Evolutionary conservation across 2,888 invertebrate genomes (phyloP).

Genomic region (Mellilla xanthometata): DNA sequence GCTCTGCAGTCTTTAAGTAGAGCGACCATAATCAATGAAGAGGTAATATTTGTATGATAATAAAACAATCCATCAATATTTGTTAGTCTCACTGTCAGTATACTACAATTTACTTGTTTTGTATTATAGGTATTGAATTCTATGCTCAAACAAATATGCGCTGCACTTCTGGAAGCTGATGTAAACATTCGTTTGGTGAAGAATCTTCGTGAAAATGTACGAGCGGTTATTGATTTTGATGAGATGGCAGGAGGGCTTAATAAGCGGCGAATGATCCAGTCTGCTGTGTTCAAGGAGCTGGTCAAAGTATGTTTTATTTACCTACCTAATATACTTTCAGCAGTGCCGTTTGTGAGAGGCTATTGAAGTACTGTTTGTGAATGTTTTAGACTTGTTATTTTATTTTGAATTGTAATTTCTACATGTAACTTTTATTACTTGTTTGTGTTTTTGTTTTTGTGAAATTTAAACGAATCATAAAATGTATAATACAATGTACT

Average conservation of each 20-base stretch:
- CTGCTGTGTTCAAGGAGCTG: slow-evolving; percentile 98
- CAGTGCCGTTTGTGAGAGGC: no score
- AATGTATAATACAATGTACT: no score
- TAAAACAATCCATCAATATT: neutral
- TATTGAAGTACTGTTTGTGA: no score
- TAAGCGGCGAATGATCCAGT: slow-evolving; percentile 99
- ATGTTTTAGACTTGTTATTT: no score
- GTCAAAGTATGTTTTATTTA: slow-evolving; percentile 87
- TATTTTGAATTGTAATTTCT: no score
- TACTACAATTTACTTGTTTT: neutral
- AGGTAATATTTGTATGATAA: slow-evolving; percentile 79
- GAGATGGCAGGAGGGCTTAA: slow-evolving; percentile 99
- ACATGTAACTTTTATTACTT: no score
- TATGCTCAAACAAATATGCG: slow-evolving; percentile 99
- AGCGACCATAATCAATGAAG: slow-evolving; percentile 99
- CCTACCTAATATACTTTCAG: no score
- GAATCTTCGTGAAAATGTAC: slow-evolving; percentile 97
- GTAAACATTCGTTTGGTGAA: slow-evolving; percentile 97
- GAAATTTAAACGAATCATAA: no score
- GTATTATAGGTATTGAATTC: slow-evolving; percentile 93
- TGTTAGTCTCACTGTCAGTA: neutral
- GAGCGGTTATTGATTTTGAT: slow-evolving; percentile 98
- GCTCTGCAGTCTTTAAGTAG: slow-evolving; percentile 98
- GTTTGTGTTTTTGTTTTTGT: no score
- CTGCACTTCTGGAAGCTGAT: slow-evolving; percentile 98